Percentiles rank a stretch among this genome's conserved stretches.
phyloP scores from a whole-genome alignment of 1,140 invertebrate species.

The Schlechtendalia chinensis region DNA sequence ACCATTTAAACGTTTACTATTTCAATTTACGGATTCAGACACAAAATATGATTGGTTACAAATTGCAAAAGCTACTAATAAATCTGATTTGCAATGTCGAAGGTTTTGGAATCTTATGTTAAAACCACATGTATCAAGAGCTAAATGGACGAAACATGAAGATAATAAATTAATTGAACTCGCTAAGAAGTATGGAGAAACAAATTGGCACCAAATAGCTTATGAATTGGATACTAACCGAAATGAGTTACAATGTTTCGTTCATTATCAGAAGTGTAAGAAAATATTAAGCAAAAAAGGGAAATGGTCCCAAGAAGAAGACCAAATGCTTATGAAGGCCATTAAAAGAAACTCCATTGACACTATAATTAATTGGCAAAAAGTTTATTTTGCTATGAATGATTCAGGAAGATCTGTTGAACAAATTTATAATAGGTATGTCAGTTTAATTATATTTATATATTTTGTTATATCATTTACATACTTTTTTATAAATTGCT shows the following conservation, averaged over 20 bases:
- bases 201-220: constrained; percentile 36
- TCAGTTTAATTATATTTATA: background rate
- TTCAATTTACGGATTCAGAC: constrained; percentile 39
- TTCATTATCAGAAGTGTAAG: constrained; percentile 40
- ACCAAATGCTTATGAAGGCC: background rate
- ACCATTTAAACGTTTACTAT: constrained; percentile 26
- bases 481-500: background rate
- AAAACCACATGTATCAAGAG: constrained; percentile 40
- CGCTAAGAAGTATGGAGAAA: constrained; percentile 12
- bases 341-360: constrained; percentile 30
- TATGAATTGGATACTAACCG: constrained; percentile 29
- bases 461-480: background rate
- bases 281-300: constrained; percentile 10
- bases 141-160: constrained; percentile 33
- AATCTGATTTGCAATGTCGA: constrained; percentile 37
- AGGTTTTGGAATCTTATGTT: constrained; percentile 35
- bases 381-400: constrained; percentile 33
- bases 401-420: constrained; percentile 1
- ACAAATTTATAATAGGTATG: constrained; percentile 35
- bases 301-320: constrained; percentile 41
- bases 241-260: constrained; percentile 43
- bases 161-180: constrained; percentile 14
- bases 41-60: constrained; percentile 38
- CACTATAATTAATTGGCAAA: constrained; percentile 43
- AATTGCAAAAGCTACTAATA: constrained; percentile 31